A percentile compares a stretch with the other conserved stretches of the same genome.
Conservation (phyloP, 2,113 vertebrate genomes). For the Scartelaos histophorus region DNA sequence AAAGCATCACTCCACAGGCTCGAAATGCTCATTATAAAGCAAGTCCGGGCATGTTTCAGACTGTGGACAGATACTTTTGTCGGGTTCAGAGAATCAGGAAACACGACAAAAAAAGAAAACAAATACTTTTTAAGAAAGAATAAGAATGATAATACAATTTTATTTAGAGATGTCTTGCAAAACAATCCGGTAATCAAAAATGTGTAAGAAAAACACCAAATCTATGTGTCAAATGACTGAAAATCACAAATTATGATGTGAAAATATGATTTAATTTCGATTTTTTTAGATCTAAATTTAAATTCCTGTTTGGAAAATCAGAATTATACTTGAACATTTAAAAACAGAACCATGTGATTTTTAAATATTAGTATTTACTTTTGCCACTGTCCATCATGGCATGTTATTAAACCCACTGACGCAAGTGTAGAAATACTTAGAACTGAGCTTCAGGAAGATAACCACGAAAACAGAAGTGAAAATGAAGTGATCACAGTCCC, state of each 20-base stretch:
- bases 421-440: not conserved
- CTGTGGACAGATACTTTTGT: not conserved
- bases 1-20: not conserved
- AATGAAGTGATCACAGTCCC: slow-evolving; percentile 19
- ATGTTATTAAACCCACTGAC: not conserved
- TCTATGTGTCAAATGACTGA: too few relatives aligned
- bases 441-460: not conserved
- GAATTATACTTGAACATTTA: not conserved
- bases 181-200: not conserved
- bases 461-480: not conserved
- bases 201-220: too few relatives aligned
- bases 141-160: not conserved
- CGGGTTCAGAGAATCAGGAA: not conserved
- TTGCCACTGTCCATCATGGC: too few relatives aligned
- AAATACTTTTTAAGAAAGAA: not conserved
- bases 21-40: not conserved
- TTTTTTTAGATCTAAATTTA: too few relatives aligned
- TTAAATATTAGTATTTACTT: not conserved
- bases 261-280: too few relatives aligned
- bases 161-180: not conserved
- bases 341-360: not conserved
- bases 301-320: not conserved
- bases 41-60: not conserved
- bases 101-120: too few relatives aligned
- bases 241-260: too few relatives aligned